These are phyloP conservation scores for Hemiscyllium ocellatum DNA, from an alignment of 2,113 vertebrate species.

Conservation along the genomic window DNA sequence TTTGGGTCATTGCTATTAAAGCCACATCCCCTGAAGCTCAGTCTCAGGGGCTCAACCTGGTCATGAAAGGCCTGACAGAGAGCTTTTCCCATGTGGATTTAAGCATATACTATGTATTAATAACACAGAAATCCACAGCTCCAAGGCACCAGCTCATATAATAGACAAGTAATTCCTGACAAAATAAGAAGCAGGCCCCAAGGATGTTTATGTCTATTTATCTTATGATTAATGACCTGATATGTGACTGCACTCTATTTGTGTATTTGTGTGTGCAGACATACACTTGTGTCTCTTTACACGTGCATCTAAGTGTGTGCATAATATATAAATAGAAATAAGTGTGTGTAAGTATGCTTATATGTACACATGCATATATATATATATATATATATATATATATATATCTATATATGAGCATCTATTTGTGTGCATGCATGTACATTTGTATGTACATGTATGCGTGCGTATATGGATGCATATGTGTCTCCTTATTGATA, in stretches of 20 bases:
- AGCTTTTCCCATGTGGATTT: background rate
- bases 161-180: slow-evolving; percentile 5
- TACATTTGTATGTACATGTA: no score
- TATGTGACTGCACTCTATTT: background rate
- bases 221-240: slow-evolving; percentile 10
- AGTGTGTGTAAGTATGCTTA: no score
- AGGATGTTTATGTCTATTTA: background rate
- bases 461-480: no score
- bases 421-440: no score
- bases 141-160: background rate
- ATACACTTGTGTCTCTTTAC: no score
- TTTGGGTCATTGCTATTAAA: background rate
- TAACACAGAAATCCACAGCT: slow-evolving; percentile 11
- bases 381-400: no score
- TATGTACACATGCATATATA: no score
- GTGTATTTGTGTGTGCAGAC: no score
- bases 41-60: background rate
- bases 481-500: background rate
- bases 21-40: slow-evolving; percentile 2
- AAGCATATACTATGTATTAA: background rate
- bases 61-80: background rate
- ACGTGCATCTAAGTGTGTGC: no score
- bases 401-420: no score
- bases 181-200: background rate
- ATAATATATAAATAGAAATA: no score